These are phyloP conservation scores for Torymus aiolomorphi DNA, from an alignment of 2,888 invertebrate species.

Conservation along the genomic window DNA sequence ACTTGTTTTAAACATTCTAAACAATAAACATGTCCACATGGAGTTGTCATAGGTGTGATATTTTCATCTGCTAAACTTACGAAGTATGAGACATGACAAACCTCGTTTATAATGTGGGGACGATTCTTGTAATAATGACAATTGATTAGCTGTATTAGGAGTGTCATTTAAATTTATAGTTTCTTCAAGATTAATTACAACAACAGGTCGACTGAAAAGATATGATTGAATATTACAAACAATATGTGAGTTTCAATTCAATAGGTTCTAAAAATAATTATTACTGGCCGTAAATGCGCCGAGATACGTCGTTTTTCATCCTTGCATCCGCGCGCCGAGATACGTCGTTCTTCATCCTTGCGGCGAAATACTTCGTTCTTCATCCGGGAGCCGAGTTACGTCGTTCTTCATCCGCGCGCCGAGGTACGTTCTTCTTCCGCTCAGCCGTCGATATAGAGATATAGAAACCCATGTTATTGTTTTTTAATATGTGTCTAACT, in stretches of 20 bases:
- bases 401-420: too few relatives aligned
- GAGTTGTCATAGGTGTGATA: slow-evolving; percentile 65
- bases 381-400: too few relatives aligned
- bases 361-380: too few relatives aligned
- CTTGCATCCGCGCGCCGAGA: too few relatives aligned
- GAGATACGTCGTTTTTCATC: too few relatives aligned
- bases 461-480: too few relatives aligned
- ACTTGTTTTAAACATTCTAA: slow-evolving; percentile 62
- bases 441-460: too few relatives aligned
- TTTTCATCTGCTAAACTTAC: slow-evolving; percentile 61
- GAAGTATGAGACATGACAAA: slow-evolving; percentile 65
- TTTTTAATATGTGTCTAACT: too few relatives aligned
- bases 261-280: neutral
- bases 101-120: slow-evolving; percentile 1
- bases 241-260: neutral
- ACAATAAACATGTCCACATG: slow-evolving; percentile 69
- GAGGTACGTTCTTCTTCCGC: too few relatives aligned
- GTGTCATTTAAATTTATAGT: slow-evolving; percentile 58
- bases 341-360: too few relatives aligned
- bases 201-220: slow-evolving; percentile 24
- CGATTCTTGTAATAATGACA: neutral
- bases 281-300: too few relatives aligned
- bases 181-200: slow-evolving; percentile 46
- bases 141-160: slow-evolving; percentile 1
- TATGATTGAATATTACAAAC: neutral